These are phyloP conservation scores for Arvicanthis niloticus DNA, from an alignment of 2,113 vertebrate species.

Conservation along the genomic window DNA sequence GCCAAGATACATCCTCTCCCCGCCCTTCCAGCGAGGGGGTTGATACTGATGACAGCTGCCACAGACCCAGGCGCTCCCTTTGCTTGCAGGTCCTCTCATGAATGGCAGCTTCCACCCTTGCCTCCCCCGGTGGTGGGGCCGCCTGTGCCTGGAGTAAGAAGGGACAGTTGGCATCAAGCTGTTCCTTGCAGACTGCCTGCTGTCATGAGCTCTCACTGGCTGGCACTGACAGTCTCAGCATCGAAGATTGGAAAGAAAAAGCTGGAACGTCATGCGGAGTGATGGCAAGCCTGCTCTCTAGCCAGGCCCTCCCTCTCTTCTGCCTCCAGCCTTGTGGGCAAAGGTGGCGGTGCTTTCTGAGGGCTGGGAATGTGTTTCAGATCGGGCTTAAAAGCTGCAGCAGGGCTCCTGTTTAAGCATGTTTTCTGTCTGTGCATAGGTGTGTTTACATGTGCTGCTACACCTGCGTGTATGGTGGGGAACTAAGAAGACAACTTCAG, in stretches of 20 bases:
- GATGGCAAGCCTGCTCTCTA: too few species aligned
- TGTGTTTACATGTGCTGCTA: background rate
- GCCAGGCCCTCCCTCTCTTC: background rate
- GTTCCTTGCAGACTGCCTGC: conserved; percentile 61
- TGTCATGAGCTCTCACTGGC: background rate
- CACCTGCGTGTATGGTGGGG: background rate
- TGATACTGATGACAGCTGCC: background rate
- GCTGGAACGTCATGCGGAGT: background rate
- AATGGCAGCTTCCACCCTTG: background rate
- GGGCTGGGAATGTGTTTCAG: background rate
- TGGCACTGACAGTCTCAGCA: background rate
- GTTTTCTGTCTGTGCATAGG: background rate
- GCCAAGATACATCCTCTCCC: background rate
- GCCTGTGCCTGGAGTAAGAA: conserved; percentile 22
- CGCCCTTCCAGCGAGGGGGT: background rate
- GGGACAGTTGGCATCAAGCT: conserved; percentile 61
- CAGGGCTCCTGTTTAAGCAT: background rate
- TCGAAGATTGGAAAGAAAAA: background rate
- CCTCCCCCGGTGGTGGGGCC: background rate
- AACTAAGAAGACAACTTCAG: background rate
- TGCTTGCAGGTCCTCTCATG: too few species aligned
- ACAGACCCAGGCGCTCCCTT: background rate
- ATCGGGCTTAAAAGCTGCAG: fast-evolving
- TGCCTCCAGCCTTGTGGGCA: background rate
- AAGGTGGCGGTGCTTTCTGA: background rate